phyloP scores from a whole-genome alignment of 30 jellyfish, hydroid and myxozoan species.

The Pseudorhiza aurosa region DNA sequence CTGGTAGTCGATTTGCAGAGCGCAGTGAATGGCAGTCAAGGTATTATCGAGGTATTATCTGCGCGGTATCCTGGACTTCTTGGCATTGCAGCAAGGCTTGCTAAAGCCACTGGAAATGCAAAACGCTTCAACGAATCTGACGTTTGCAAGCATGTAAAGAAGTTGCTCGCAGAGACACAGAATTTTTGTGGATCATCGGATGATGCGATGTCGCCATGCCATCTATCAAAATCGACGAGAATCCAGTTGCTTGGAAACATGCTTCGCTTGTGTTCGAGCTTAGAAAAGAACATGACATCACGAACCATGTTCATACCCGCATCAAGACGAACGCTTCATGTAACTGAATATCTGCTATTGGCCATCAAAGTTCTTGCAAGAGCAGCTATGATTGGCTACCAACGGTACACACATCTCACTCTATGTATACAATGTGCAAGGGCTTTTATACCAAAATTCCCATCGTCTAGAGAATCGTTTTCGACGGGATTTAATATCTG shows the following conservation, averaged over 20 bases:
- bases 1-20: not conserved
- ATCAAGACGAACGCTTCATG: not conserved
- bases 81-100: not conserved
- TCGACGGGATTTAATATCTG: too few relatives aligned
- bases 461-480: too few relatives aligned
- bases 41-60: not conserved
- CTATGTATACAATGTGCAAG: too few relatives aligned
- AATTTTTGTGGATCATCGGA: not conserved
- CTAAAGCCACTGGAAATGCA: not conserved
- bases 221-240: not conserved
- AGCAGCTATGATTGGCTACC: not conserved
- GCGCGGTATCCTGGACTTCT: slow-evolving; percentile 28
- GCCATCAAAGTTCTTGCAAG: slow-evolving; percentile 26
- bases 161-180: not conserved
- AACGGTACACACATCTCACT: too few relatives aligned
- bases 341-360: slow-evolving; percentile 20
- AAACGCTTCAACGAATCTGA: not conserved
- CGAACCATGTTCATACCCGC: not conserved
- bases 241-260: not conserved
- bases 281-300: not conserved
- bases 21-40: slow-evolving; percentile 1
- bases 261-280: not conserved
- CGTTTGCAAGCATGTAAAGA: not conserved
- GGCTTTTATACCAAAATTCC: too few relatives aligned
- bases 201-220: not conserved